phyloP scores from a whole-genome alignment of 2,888 invertebrate species.

The Meandrusa payeni region DNA sequence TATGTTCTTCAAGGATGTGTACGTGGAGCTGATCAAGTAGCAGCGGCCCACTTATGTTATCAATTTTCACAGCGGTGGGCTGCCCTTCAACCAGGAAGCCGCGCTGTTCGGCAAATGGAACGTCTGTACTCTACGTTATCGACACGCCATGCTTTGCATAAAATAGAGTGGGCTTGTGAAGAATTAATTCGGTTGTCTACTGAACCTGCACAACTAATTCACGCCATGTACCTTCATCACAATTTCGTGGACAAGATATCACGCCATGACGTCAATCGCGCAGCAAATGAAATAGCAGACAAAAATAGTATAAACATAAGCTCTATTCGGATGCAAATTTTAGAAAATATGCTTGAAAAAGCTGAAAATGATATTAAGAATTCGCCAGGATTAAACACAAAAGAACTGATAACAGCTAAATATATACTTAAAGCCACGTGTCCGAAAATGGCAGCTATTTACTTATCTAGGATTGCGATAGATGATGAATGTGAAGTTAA shows the following conservation, averaged over 20 bases:
- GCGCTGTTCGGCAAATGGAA: conserved; percentile 74
- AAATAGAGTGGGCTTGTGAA: conserved; percentile 72
- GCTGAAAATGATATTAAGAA: conserved; percentile 43
- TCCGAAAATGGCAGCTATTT: conserved; percentile 75
- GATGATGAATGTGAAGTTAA: conserved; percentile 71
- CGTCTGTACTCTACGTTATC: conserved; percentile 67
- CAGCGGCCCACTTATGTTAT: conserved; percentile 72
- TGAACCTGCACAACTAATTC: conserved; percentile 71
- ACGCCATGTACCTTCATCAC: conserved; percentile 67
- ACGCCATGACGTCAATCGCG: conserved; percentile 65
- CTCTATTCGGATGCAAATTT: conserved; percentile 68
- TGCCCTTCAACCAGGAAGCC: conserved; percentile 67
- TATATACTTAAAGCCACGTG: conserved; percentile 75
- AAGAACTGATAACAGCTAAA: conserved; percentile 67
- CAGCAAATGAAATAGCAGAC: conserved; percentile 74
- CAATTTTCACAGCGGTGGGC: conserved; percentile 77
- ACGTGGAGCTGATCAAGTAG: conserved; percentile 76
- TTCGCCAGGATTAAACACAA: conserved; percentile 48
- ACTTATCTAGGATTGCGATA: conserved; percentile 70
- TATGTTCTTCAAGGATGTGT: conserved; percentile 73
- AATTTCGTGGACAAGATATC: conserved; percentile 64
- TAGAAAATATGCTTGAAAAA: conserved; percentile 69
- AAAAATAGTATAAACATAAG: conserved; percentile 72
- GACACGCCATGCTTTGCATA: conserved; percentile 69
- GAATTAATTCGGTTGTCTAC: conserved; percentile 64